Conservation (phyloP, 1,140 invertebrate genomes). For the Thrips palmi region DNA sequence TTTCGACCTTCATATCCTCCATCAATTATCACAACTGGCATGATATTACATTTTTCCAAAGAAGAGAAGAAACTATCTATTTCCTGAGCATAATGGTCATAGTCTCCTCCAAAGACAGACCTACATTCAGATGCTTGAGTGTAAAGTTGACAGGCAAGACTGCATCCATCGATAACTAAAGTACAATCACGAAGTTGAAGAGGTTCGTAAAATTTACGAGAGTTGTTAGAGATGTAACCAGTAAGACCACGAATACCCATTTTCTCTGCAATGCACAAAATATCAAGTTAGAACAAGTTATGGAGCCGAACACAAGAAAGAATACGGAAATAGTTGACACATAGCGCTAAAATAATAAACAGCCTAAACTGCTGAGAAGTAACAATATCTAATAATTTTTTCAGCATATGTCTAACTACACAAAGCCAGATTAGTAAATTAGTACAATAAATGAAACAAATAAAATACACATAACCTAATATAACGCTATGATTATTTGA, state of each 20-base stretch:
- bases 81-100: slow-evolving; percentile 47
- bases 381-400: too few species aligned
- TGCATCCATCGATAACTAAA: slow-evolving; percentile 69
- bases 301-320: too few species aligned
- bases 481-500: too few species aligned
- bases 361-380: too few species aligned
- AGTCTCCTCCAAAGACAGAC: slow-evolving; percentile 70
- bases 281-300: too few species aligned
- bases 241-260: slow-evolving; percentile 74
- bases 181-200: slow-evolving; percentile 44
- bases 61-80: slow-evolving; percentile 50
- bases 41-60: slow-evolving; percentile 50
- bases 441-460: too few species aligned
- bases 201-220: slow-evolving; percentile 38
- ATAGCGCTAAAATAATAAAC: too few species aligned
- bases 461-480: too few species aligned
- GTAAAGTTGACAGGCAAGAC: slow-evolving; percentile 55
- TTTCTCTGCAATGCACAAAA: too few species aligned
- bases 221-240: slow-evolving; percentile 51
- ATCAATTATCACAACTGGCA: slow-evolving; percentile 63
- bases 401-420: too few species aligned
- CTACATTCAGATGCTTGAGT: slow-evolving; percentile 35
- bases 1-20: slow-evolving; percentile 62
- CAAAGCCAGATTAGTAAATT: too few species aligned
- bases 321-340: too few species aligned